phyloP scores from a whole-genome alignment of 2,113 vertebrate genomes.

The Psephotus haematonotus region DNA sequence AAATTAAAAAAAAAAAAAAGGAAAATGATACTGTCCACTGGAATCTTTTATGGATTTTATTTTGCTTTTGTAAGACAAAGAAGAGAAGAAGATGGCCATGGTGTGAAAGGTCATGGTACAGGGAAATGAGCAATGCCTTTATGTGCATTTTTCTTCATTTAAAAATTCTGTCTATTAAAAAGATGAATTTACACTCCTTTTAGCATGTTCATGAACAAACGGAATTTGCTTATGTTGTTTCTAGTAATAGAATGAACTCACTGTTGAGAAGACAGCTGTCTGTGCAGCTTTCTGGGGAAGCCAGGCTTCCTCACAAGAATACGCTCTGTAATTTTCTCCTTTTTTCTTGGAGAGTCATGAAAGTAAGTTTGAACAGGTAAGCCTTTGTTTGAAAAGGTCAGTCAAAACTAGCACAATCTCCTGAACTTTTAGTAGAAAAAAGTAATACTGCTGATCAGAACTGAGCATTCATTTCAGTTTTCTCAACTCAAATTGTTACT shows the following conservation, averaged over 20 bases:
- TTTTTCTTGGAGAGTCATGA: neutral
- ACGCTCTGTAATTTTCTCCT: neutral
- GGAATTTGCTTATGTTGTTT: neutral
- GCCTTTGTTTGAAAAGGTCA: neutral
- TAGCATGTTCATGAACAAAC: neutral
- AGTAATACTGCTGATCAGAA: neutral
- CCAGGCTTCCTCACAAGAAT: neutral
- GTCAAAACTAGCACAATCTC: neutral
- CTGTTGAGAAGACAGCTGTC: neutral
- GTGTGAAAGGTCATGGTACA: neutral
- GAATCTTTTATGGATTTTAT: neutral
- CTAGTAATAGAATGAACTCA: neutral
- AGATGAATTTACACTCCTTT: neutral
- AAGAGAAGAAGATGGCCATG: neutral
- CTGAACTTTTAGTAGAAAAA: neutral
- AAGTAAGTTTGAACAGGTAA: neutral
- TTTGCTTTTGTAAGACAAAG: neutral
- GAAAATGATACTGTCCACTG: neutral
- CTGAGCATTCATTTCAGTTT: neutral
- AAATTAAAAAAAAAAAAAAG: conserved; percentile 40
- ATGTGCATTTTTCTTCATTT: neutral
- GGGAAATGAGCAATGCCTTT: neutral
- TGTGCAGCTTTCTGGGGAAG: neutral
- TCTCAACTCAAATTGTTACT: neutral
- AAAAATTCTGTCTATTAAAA: neutral